Conservation (phyloP, 2,113 vertebrate genomes). For the Centropristis striata region DNA sequence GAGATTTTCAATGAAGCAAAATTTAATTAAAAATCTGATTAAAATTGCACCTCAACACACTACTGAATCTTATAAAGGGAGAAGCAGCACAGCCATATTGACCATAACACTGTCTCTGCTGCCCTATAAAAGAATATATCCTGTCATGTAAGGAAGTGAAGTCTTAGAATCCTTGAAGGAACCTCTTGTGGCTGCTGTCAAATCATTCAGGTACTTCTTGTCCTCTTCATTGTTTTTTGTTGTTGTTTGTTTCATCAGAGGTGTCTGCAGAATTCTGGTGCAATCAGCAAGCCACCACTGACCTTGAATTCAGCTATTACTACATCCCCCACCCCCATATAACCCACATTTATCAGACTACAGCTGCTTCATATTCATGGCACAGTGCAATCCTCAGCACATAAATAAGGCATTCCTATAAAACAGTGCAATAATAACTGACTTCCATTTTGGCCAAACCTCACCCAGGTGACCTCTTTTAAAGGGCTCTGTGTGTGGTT, state of each 20-base stretch:
- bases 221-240: slow-evolving; percentile 18
- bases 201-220: slow-evolving; percentile 31
- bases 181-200: slow-evolving; percentile 37
- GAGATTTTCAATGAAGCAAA: slow-evolving; percentile 52
- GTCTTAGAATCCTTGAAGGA: slow-evolving; percentile 15
- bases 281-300: slow-evolving; percentile 35
- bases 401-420: slow-evolving; percentile 73
- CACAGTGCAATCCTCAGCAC: slow-evolving; percentile 58
- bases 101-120: slow-evolving; percentile 23
- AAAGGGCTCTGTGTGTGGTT: slow-evolving; percentile 37
- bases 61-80: slow-evolving; percentile 45
- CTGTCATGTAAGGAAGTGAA: slow-evolving; percentile 28
- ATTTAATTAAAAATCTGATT: slow-evolving; percentile 69
- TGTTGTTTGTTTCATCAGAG: slow-evolving; percentile 15
- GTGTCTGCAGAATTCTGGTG: slow-evolving; percentile 20
- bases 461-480: slow-evolving; percentile 60
- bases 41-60: slow-evolving; percentile 39
- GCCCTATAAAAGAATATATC: slow-evolving; percentile 37
- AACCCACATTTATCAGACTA: slow-evolving; percentile 56
- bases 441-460: slow-evolving; percentile 35
- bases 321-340: slow-evolving; percentile 38
- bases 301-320: slow-evolving; percentile 62
- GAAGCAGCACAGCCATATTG: slow-evolving; percentile 25
- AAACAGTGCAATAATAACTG: slow-evolving; percentile 70
- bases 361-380: slow-evolving; percentile 72